Percentiles rank a stretch among this genome's conserved stretches.
Conservation (phyloP, 2,888 invertebrate genomes). For the Lydus trimaculatus region DNA sequence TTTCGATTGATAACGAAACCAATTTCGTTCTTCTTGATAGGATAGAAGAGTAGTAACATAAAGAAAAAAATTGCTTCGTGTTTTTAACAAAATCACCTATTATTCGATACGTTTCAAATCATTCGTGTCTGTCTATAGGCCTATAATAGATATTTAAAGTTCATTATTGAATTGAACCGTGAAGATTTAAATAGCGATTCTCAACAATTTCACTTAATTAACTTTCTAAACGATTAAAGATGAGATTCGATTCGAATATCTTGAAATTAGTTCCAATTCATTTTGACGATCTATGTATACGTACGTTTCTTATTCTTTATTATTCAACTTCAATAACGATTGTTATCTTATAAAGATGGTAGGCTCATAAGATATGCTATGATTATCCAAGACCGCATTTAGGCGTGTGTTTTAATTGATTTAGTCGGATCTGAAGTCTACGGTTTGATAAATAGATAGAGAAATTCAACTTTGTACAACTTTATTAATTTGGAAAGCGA, state of each 20-base stretch:
- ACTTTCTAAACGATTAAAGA: neutral
- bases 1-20: neutral
- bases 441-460: slow-evolving; percentile 34
- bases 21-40: slow-evolving; percentile 2
- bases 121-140: neutral
- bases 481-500: slow-evolving; percentile 30
- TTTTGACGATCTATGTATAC: too few relatives aligned
- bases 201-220: neutral
- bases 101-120: neutral
- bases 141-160: neutral
- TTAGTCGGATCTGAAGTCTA: neutral
- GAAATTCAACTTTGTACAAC: slow-evolving; percentile 24
- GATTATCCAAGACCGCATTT: neutral
- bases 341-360: neutral
- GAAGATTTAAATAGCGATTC: neutral
- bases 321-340: neutral
- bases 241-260: neutral
- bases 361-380: neutral
- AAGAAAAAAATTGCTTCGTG: neutral
- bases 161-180: slow-evolving; percentile 2
- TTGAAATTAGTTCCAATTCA: neutral
- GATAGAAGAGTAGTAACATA: neutral
- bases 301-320: neutral
- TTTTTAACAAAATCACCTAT: neutral
- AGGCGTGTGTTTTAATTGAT: neutral